phyloP scores from a whole-genome alignment of 2,888 invertebrate species.

The Brachylomia viminalis region DNA sequence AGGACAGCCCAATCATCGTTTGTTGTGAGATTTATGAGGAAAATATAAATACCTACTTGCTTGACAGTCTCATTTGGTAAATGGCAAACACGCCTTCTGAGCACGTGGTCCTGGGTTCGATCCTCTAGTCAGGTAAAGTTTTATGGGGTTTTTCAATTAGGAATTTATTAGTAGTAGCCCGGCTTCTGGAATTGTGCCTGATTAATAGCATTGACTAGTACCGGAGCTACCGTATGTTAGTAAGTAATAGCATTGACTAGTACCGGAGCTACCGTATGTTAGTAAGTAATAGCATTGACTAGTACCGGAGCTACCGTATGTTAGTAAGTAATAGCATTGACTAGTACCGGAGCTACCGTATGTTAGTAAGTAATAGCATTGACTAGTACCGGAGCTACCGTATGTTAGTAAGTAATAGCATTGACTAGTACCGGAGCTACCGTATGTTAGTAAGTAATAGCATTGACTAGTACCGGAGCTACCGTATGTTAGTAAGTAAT shows the following conservation, averaged over 20 bases:
- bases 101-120: neutral
- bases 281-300: neutral
- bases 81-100: neutral
- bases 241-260: neutral
- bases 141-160: neutral
- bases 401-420: neutral
- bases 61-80: neutral
- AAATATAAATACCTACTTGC: neutral
- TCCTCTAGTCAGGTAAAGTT: neutral
- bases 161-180: neutral
- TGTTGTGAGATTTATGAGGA: slow-evolving; percentile 20
- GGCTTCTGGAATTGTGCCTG: neutral
- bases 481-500: neutral
- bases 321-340: neutral
- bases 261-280: neutral
- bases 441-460: neutral
- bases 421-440: neutral
- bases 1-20: slow-evolving; percentile 25
- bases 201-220: neutral
- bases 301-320: neutral
- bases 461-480: neutral
- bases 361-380: neutral
- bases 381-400: neutral
- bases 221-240: neutral
- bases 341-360: neutral